Conservation (phyloP, 2,113 vertebrate genomes). For the Genyomyrus donnyi region DNA sequence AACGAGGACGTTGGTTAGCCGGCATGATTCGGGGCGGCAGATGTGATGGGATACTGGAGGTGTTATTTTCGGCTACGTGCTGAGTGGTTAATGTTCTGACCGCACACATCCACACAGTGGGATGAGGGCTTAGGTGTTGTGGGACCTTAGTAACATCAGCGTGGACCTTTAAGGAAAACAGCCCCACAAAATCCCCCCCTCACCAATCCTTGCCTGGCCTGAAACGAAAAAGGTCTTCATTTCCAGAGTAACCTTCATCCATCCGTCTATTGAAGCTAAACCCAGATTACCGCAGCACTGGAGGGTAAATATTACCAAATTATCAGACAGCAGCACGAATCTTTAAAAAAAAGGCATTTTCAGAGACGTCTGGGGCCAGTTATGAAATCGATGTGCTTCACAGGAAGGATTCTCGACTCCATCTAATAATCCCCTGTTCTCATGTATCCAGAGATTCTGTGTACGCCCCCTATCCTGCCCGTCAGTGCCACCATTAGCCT, state of each 20-base stretch:
- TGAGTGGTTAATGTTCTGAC: not conserved
- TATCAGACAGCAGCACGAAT: not conserved
- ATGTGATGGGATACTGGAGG: not conserved
- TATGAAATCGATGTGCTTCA: constrained; percentile 15
- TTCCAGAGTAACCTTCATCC: not conserved
- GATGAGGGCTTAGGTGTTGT: not conserved
- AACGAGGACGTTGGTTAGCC: not conserved
- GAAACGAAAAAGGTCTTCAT: not conserved
- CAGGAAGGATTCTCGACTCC: not conserved
- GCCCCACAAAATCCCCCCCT: too few species aligned
- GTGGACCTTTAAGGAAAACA: not conserved
- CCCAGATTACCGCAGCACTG: not conserved
- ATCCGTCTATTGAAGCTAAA: not conserved
- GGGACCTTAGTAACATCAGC: not conserved
- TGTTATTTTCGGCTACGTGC: not conserved
- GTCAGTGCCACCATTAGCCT: not conserved
- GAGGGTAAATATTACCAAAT: not conserved
- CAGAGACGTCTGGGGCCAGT: not conserved
- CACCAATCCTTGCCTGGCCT: not conserved
- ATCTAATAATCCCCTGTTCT: not conserved
- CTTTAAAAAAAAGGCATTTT: not conserved
- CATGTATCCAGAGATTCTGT: constrained; percentile 1
- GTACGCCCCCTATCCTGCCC: not conserved
- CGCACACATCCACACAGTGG: not conserved
- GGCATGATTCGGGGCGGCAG: not conserved